phyloP scores from a whole-genome alignment of 2,888 invertebrate species.

The Laspeyria flexula region DNA sequence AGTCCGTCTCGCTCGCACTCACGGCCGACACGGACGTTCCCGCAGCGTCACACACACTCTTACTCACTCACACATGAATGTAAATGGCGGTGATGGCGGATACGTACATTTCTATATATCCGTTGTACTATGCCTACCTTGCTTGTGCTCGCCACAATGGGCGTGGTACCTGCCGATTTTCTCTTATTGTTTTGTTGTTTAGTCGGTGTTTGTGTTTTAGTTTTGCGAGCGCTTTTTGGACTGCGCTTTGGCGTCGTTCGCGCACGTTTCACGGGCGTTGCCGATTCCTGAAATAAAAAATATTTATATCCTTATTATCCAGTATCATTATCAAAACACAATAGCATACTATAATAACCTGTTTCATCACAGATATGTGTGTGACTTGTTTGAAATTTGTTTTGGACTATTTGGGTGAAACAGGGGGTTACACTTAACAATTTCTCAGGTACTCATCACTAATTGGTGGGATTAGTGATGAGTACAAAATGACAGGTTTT shows the following conservation, averaged over 20 bases:
- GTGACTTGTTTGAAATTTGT: no score
- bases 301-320: not conserved
- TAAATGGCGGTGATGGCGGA: slow-evolving; percentile 78
- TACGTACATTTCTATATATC: slow-evolving; percentile 87
- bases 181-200: slow-evolving; percentile 64
- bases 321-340: no score
- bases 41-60: slow-evolving; percentile 46
- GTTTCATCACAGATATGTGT: no score
- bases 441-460: no score
- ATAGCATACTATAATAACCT: no score
- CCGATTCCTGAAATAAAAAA: slow-evolving; percentile 58
- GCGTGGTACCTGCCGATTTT: slow-evolving; percentile 79
- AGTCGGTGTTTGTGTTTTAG: slow-evolving; percentile 53
- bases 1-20: slow-evolving; percentile 48
- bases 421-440: no score
- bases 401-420: no score
- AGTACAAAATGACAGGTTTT: no score
- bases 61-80: slow-evolving; percentile 69
- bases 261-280: slow-evolving; percentile 70
- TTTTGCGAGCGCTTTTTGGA: slow-evolving; percentile 68
- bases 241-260: slow-evolving; percentile 74
- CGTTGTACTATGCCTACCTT: slow-evolving; percentile 87
- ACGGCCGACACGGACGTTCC: slow-evolving; percentile 48
- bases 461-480: no score
- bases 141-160: slow-evolving; percentile 75